phyloP scores from a whole-genome alignment of 1,140 invertebrate genomes.

The Saccostrea echinata region DNA sequence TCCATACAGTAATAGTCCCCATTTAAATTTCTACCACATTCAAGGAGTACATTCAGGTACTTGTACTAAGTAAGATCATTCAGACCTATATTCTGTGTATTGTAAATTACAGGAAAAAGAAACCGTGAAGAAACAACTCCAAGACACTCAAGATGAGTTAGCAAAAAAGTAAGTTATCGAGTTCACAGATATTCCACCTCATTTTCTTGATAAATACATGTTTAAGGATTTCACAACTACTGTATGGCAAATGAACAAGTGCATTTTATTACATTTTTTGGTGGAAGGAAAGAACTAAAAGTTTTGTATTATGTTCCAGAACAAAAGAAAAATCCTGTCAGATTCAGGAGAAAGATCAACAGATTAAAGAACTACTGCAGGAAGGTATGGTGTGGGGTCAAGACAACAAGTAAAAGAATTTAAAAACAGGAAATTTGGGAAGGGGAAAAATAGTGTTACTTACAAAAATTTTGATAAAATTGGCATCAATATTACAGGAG shows the following conservation, averaged over 20 bases:
- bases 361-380: constrained; percentile 91
- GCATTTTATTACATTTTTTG: not conserved
- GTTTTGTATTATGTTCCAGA: not conserved
- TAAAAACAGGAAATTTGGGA: not conserved
- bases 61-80: too few species aligned
- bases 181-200: too few species aligned
- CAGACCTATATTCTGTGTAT: too few species aligned
- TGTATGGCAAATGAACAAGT: too few species aligned
- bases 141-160: constrained; percentile 72
- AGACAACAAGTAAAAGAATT: not conserved
- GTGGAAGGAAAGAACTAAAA: not conserved
- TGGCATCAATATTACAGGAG: constrained; percentile 81
- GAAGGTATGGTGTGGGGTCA: constrained; percentile 87
- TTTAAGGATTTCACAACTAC: not conserved
- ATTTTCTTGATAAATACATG: not conserved
- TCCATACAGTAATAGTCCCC: too few species aligned
- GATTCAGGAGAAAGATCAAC: constrained; percentile 88
- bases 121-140: constrained; percentile 87
- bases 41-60: too few species aligned
- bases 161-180: constrained; percentile 66
- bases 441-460: not conserved
- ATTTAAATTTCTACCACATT: too few species aligned
- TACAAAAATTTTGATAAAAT: not conserved
- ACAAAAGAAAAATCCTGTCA: not conserved
- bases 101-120: constrained; percentile 85